Percentiles rank a stretch among this genome's conserved stretches.
phyloP scores from a whole-genome alignment of 2,113 vertebrate genomes.

The Erpornis zantholeuca region DNA sequence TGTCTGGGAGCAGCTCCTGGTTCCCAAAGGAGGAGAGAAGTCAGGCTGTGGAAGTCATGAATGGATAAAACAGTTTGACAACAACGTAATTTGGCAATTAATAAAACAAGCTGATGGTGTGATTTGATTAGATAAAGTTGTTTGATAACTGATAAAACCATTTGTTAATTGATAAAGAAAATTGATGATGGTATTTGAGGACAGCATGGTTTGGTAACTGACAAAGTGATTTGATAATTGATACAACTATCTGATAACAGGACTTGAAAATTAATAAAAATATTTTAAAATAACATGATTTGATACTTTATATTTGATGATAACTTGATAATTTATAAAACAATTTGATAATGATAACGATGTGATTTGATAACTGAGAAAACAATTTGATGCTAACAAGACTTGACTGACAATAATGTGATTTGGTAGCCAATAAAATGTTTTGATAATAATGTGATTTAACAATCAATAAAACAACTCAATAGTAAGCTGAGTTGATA shows the following conservation, averaged over 20 bases:
- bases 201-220: not conserved
- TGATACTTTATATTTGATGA: too few species aligned
- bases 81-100: not conserved
- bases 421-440: too few species aligned
- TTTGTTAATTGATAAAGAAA: not conserved
- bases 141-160: not conserved
- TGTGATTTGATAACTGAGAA: not conserved
- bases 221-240: fast-evolving
- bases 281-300: not conserved
- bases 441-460: not conserved
- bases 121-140: not conserved
- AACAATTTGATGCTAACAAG: too few species aligned
- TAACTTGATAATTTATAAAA: not conserved
- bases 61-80: not conserved
- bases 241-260: not conserved
- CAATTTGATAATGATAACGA: too few species aligned
- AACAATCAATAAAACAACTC: not conserved
- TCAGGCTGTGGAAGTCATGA: not conserved
- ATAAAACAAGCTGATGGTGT: not conserved
- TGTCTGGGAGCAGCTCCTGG: not conserved
- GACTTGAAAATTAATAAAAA: not conserved
- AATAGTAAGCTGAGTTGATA: not conserved
- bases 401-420: not conserved
- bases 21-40: not conserved
- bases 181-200: too few species aligned